phyloP scores from a whole-genome alignment of 2,888 invertebrate species.

The Zygothrica quintamaculata region DNA sequence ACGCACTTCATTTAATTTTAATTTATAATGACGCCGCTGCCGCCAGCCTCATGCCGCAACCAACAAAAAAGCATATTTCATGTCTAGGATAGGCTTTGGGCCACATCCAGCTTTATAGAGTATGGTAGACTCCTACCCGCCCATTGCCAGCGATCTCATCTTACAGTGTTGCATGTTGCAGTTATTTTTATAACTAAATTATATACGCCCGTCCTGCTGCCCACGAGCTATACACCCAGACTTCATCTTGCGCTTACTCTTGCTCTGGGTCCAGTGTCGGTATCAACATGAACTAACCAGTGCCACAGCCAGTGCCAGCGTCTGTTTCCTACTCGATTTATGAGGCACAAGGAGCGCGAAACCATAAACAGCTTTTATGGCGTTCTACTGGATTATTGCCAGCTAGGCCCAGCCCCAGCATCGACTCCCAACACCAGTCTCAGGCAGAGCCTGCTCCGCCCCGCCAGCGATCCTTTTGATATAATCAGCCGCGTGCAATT shows the following conservation, averaged over 20 bases:
- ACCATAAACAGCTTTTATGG: constrained; percentile 84
- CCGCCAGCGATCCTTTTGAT: constrained; percentile 57
- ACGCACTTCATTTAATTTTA: constrained; percentile 79
- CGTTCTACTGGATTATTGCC: constrained; percentile 82
- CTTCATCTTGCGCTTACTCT: too few relatives aligned
- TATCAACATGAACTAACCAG: constrained; percentile 6
- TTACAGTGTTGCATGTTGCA: constrained; percentile 71
- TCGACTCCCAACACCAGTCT: not conserved
- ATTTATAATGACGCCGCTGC: constrained; percentile 76
- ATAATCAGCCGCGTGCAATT: constrained; percentile 70
- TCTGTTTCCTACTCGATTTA: constrained; percentile 76
- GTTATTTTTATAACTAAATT: constrained; percentile 84
- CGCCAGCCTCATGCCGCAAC: constrained; percentile 15
- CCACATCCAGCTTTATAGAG: constrained; percentile 9
- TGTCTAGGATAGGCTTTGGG: constrained; percentile 43
- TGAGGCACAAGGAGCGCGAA: constrained; percentile 82
- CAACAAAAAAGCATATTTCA: constrained; percentile 49
- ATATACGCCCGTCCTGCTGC: constrained; percentile 71
- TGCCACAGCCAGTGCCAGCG: constrained; percentile 18
- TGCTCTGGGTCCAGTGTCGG: too few relatives aligned
- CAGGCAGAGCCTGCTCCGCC: not conserved
- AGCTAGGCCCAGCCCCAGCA: constrained; percentile 33
- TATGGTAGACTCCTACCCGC: constrained; percentile 22
- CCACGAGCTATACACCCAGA: constrained; percentile 29
- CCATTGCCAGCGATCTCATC: constrained; percentile 71